Percentiles rank a stretch among this genome's conserved stretches.
Conservation (phyloP, 2,113 vertebrate species). For the Neomonachus schauinslandi region DNA sequence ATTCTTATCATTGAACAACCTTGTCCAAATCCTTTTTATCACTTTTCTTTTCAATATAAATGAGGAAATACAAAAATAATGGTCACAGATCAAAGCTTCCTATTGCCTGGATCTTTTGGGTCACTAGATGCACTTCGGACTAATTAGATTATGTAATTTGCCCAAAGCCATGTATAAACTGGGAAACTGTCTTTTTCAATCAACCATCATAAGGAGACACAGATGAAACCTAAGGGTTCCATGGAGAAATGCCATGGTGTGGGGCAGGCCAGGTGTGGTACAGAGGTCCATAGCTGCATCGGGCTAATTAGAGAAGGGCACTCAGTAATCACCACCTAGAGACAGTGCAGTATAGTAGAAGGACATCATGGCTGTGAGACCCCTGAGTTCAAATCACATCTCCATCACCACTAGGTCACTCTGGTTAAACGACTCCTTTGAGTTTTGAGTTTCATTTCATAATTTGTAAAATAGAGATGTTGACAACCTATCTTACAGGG, state of each 20-base stretch:
- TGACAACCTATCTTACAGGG: not conserved
- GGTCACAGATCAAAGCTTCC: not conserved
- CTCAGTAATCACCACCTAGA: not conserved
- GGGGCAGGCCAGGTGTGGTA: not conserved
- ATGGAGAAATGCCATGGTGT: not conserved
- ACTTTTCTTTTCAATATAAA: constrained; percentile 7
- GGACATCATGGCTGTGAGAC: not conserved
- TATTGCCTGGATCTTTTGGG: not conserved
- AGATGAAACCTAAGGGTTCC: not conserved
- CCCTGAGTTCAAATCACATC: not conserved
- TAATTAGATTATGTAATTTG: constrained; percentile 47
- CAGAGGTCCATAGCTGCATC: not conserved
- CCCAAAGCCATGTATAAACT: constrained; percentile 16
- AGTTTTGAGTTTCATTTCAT: not conserved
- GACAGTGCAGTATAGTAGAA: not conserved
- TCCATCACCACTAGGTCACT: not conserved
- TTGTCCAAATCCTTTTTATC: not conserved
- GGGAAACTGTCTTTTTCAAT: constrained; percentile 21
- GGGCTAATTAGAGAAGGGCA: not conserved
- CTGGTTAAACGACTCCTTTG: not conserved
- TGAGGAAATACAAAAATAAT: not conserved
- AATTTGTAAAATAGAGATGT: not conserved
- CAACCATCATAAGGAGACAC: not conserved
- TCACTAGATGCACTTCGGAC: constrained; percentile 3
- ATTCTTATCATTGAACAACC: not conserved